Evolutionary conservation across 2,888 invertebrate genomes (phyloP).

Genomic region (Stenchaetothrips biformis): DNA sequence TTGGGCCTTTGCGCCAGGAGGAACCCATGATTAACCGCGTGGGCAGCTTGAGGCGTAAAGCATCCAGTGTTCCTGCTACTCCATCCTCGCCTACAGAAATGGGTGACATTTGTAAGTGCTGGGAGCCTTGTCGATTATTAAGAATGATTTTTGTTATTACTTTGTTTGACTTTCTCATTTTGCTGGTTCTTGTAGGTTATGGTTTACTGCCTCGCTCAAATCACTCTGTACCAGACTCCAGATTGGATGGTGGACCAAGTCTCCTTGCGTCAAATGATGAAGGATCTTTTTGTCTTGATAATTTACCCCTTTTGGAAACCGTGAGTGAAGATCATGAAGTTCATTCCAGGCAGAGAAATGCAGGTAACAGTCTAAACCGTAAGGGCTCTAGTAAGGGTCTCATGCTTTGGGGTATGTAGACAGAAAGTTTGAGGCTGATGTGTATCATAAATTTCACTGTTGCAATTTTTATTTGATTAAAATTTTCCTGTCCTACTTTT

Average conservation of each 20-base stretch:
- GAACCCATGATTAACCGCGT: slow-evolving; percentile 50
- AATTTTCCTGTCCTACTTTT: too few species aligned
- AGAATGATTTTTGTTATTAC: slow-evolving; percentile 8
- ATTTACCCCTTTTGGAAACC: slow-evolving; percentile 54
- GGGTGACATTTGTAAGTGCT: slow-evolving; percentile 55
- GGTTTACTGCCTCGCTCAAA: slow-evolving; percentile 80
- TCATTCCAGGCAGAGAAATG: slow-evolving; percentile 42
- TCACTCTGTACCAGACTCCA: slow-evolving; percentile 60
- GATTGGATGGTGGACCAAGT: slow-evolving; percentile 43
- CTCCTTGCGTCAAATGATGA: slow-evolving; percentile 42
- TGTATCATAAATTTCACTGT: too few species aligned
- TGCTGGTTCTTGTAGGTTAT: slow-evolving; percentile 56
- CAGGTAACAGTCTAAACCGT: slow-evolving; percentile 40
- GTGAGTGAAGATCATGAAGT: slow-evolving; percentile 64
- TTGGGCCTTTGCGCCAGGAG: slow-evolving; percentile 53
- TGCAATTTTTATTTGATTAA: too few species aligned
- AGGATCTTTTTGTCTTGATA: slow-evolving; percentile 2
- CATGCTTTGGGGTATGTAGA: not conserved
- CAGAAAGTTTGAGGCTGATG: too few species aligned
- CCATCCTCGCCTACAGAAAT: slow-evolving; percentile 75
- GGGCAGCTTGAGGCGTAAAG: slow-evolving; percentile 65
- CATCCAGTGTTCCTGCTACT: slow-evolving; percentile 81
- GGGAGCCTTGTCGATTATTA: slow-evolving; percentile 14
- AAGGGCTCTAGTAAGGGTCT: not conserved
- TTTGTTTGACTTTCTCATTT: slow-evolving; percentile 30